Evolutionary conservation across 2,797 vertebrate genomes (phyloP).

Genomic region (Rhincodon typus): DNA sequence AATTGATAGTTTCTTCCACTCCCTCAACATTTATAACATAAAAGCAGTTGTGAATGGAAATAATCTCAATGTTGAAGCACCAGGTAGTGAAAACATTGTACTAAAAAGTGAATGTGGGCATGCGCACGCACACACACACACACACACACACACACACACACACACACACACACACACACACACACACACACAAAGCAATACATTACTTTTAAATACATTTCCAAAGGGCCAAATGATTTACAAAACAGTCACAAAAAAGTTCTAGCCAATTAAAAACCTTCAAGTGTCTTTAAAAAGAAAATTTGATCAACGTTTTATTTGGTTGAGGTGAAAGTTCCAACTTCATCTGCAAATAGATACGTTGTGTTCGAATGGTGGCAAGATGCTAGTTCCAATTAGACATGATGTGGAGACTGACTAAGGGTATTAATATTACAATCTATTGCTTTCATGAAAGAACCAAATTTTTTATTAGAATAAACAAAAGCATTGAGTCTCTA

Average conservation of each 20-base stretch:
- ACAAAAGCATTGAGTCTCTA: not conserved
- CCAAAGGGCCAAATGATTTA: not conserved
- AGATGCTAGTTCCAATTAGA: not conserved
- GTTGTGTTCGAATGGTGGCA: not conserved
- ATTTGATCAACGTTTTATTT: not conserved
- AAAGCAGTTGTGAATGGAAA: not conserved
- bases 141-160: not conserved
- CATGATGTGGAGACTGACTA: not conserved
- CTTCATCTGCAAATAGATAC: not conserved
- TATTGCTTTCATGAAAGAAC: not conserved
- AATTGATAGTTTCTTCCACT: not conserved
- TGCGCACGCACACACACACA: not conserved
- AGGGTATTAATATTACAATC: not conserved
- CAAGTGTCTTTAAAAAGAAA: not conserved
- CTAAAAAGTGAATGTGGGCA: not conserved
- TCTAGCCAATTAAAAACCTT: not conserved
- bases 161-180: not conserved
- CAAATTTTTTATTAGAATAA: not conserved
- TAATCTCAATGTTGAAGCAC: not conserved
- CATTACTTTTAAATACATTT: slow-evolving; percentile 1
- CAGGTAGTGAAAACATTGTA: not conserved
- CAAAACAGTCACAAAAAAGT: not conserved
- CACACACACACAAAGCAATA: not conserved
- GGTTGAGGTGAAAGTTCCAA: not conserved
- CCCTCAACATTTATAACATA: not conserved